phyloP scores from a whole-genome alignment of 2,113 vertebrate genomes.

The Trematomus loennbergii region DNA sequence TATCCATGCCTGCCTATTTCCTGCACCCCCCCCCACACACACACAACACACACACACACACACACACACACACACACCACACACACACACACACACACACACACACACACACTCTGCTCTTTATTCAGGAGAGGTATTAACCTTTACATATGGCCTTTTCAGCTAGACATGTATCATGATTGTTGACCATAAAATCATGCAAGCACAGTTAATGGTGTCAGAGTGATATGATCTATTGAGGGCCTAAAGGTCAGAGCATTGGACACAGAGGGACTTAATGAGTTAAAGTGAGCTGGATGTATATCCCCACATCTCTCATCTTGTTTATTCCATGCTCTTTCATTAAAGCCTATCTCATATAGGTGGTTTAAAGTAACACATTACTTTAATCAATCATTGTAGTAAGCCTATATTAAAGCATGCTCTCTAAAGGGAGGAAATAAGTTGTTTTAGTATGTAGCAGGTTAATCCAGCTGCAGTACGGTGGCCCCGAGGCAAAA shows the following conservation, averaged over 20 bases:
- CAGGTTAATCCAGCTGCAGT: neutral
- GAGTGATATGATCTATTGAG: constrained; percentile 4
- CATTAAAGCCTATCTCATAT: neutral
- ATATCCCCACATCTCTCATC: neutral
- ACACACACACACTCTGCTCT: neutral
- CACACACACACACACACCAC: neutral
- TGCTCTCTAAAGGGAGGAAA: no score
- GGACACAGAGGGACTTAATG: neutral
- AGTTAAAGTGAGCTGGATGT: neutral
- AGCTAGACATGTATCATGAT: constrained; percentile 6
- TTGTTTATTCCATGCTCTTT: neutral
- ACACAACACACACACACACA: neutral
- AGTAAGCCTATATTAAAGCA: no score
- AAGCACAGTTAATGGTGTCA: constrained; percentile 15
- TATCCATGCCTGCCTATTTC: constrained; percentile 49
- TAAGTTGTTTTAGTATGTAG: no score
- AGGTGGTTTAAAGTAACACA: neutral
- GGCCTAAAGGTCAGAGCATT: constrained; percentile 61
- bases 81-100: neutral
- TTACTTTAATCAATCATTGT: neutral
- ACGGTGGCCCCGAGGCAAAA: neutral
- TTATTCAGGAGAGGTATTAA: constrained; percentile 52
- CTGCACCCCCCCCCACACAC: constrained; percentile 20
- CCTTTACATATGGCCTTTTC: constrained; percentile 57
- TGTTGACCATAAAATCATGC: constrained; percentile 31